A percentile compares a stretch with the other conserved stretches of the same genome.
Conservation (phyloP, 2,797 vertebrate genomes). For the Cossypha heuglini region DNA sequence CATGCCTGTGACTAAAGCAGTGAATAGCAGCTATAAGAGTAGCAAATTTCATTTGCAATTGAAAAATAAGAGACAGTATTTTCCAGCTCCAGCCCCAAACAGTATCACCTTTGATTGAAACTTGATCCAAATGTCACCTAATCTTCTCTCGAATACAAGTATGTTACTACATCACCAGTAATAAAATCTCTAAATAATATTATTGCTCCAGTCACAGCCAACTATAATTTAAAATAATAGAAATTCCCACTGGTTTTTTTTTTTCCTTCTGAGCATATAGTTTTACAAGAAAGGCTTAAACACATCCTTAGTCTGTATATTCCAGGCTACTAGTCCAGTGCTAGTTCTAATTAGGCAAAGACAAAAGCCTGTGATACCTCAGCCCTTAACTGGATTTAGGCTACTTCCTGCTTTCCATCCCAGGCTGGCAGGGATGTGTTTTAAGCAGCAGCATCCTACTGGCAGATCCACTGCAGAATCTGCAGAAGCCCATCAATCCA, state of each 20-base stretch:
- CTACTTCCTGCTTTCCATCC: not conserved
- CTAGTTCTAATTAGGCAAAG: not conserved
- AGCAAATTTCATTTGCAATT: not conserved
- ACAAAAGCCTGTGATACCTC: not conserved
- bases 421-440: not conserved
- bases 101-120: not conserved
- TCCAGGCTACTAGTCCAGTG: not conserved
- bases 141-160: not conserved
- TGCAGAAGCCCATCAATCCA: not conserved
- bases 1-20: fast-evolving
- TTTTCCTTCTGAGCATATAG: not conserved
- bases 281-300: not conserved
- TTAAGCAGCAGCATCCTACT: not conserved
- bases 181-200: not conserved
- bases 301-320: not conserved
- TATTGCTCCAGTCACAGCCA: not conserved
- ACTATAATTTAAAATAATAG: not conserved
- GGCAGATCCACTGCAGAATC: not conserved
- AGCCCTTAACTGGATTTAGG: not conserved
- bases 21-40: not conserved
- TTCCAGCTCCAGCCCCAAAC: not conserved
- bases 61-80: not conserved
- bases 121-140: not conserved
- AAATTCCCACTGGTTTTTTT: not conserved
- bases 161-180: not conserved